Evolutionary conservation across 2,113 vertebrate species (phyloP).

Genomic region (Urocolius indicus): DNA sequence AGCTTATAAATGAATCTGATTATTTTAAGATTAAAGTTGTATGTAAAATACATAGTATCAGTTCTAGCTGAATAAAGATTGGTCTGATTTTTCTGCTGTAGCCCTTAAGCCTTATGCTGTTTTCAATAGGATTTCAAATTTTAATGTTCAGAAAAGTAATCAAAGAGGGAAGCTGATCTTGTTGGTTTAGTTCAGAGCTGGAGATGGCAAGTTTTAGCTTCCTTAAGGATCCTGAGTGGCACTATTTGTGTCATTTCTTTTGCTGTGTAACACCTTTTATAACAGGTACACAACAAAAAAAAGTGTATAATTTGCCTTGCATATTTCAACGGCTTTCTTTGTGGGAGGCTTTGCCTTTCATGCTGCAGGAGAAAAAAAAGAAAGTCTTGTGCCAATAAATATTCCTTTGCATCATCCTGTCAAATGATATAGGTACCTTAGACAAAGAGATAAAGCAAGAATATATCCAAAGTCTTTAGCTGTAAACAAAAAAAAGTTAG

Average conservation of each 20-base stretch:
- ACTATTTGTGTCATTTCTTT: neutral
- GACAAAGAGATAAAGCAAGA: neutral
- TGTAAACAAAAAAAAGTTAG: neutral
- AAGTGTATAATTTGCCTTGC: neutral
- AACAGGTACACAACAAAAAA: neutral
- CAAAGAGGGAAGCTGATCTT: neutral
- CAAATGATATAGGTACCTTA: neutral
- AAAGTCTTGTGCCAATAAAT: neutral
- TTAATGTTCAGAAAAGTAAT: neutral
- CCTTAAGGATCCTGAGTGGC: accelerated
- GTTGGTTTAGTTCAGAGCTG: neutral
- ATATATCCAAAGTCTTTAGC: neutral
- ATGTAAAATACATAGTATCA: neutral
- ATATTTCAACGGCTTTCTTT: neutral
- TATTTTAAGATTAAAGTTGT: neutral
- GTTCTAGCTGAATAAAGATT: neutral
- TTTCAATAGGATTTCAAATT: neutral
- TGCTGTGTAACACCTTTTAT: neutral
- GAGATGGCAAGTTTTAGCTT: neutral
- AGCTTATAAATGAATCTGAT: neutral
- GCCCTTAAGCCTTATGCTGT: neutral
- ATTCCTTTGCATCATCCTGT: neutral
- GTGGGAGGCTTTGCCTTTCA: neutral
- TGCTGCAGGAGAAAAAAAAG: neutral
- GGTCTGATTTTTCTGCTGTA: neutral